phyloP scores from a whole-genome alignment of 2,113 vertebrate species.

The Ptilonorhynchus violaceus region DNA sequence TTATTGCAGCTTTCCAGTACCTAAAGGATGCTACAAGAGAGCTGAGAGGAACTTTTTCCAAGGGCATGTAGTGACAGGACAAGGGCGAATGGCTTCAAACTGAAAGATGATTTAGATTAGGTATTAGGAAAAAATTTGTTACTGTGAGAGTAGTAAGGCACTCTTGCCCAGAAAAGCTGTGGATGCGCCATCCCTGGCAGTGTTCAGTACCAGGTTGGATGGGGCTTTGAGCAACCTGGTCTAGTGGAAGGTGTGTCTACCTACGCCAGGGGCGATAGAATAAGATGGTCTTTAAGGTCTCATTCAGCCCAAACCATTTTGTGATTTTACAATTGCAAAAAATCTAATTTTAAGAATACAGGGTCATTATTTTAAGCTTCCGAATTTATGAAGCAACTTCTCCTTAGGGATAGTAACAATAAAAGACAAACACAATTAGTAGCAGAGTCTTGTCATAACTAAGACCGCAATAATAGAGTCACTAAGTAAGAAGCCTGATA shows the following conservation, averaged over 20 bases:
- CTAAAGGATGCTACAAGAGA: not conserved
- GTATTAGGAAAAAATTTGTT: not conserved
- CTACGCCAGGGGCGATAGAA: not conserved
- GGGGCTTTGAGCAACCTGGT: not conserved
- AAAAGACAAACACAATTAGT: not conserved
- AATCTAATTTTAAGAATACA: not conserved
- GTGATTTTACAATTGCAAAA: not conserved
- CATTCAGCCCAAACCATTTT: not conserved
- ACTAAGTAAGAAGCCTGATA: not conserved
- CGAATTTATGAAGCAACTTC: not conserved
- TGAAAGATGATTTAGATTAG: not conserved
- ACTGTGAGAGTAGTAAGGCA: not conserved
- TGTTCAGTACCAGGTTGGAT: not conserved
- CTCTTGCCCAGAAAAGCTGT: not conserved
- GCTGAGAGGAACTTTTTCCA: not conserved
- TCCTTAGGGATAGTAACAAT: not conserved
- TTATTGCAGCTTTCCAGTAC: accelerated
- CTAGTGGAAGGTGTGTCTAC: not conserved
- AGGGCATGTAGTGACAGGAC: not conserved
- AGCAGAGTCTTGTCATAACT: not conserved
- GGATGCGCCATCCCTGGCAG: not conserved
- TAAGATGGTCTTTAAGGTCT: not conserved
- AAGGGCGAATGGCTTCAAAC: not conserved
- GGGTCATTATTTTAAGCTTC: not conserved
- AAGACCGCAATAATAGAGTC: not conserved